A percentile compares a stretch with the other conserved stretches of the same genome.
Evolutionary conservation across 2,797 vertebrate species (phyloP).

Genomic region (Hybognathus amarus): DNA sequence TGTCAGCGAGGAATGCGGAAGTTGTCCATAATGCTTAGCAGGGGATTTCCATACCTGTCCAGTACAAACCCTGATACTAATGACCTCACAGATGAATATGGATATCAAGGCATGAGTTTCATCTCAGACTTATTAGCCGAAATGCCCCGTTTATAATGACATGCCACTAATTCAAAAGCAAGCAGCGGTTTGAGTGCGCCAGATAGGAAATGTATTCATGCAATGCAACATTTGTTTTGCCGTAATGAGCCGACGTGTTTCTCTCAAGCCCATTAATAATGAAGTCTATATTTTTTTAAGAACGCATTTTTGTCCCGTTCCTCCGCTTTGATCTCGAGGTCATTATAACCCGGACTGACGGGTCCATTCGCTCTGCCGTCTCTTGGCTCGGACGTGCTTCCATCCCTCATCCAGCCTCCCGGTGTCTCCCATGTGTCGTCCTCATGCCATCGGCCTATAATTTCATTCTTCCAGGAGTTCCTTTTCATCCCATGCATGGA

Average conservation of each 20-base stretch:
- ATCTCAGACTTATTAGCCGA: background rate
- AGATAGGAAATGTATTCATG: background rate
- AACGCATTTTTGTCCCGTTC: background rate
- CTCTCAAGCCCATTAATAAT: background rate
- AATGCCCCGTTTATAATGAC: background rate
- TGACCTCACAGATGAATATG: background rate
- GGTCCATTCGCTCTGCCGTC: background rate
- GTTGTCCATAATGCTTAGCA: background rate
- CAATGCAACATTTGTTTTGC: conserved; percentile 6
- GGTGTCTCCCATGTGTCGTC: conserved; percentile 14
- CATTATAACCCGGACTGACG: background rate
- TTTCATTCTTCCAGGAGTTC: conserved; percentile 67
- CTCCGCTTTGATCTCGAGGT: conserved; percentile 21
- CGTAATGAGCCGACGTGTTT: background rate
- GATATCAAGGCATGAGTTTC: background rate
- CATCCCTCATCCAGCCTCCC: conserved; percentile 37
- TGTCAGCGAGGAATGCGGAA: conserved; percentile 27
- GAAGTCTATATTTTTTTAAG: background rate
- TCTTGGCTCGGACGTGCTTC: background rate
- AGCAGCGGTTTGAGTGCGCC: background rate
- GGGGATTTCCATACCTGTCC: conserved; percentile 27
- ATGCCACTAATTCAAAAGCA: background rate
- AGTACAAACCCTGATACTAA: background rate
- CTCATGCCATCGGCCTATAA: conserved; percentile 35
- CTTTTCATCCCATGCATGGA: conserved; percentile 61